These are phyloP conservation scores for Exephanes ischioxanthus DNA, from an alignment of 2,888 invertebrate species.

Conservation along the genomic window DNA sequence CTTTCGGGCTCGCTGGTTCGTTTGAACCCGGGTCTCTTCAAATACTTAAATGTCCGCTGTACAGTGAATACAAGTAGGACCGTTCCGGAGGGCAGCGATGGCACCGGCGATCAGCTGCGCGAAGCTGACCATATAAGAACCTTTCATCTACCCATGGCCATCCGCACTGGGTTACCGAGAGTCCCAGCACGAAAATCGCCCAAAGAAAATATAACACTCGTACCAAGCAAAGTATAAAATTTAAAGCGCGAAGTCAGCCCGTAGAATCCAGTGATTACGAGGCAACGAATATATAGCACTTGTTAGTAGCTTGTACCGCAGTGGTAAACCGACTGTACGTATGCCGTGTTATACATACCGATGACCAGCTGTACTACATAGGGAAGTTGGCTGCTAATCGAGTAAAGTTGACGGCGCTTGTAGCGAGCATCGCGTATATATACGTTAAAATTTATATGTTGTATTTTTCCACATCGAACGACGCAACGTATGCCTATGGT, in stretches of 20 bases:
- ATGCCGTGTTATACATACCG: background rate
- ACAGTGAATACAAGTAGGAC: conserved; percentile 52
- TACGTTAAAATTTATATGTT: conserved; percentile 13
- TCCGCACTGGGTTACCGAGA: conserved; percentile 1
- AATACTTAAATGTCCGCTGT: conserved; percentile 60
- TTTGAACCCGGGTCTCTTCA: conserved; percentile 60
- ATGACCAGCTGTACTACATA: conserved; percentile 27
- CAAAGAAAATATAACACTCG: background rate
- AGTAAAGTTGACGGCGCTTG: conserved; percentile 50
- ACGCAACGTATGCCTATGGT: conserved; percentile 56
- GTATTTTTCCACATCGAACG: conserved; percentile 32
- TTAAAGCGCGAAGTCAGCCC: background rate
- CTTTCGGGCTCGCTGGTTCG: conserved; percentile 58
- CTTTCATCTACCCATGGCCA: background rate
- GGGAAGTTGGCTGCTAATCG: conserved; percentile 49
- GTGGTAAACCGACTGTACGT: background rate
- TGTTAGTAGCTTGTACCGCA: background rate
- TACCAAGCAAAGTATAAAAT: background rate
- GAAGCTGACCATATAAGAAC: background rate
- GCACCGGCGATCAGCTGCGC: conserved; percentile 29
- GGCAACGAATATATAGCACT: background rate
- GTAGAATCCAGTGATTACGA: background rate
- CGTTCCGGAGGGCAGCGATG: background rate
- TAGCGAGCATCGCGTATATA: conserved; percentile 42
- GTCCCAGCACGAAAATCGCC: background rate